Evolutionary conservation across 1,140 invertebrate species (phyloP).

Genomic region (Augochlora pura): DNA sequence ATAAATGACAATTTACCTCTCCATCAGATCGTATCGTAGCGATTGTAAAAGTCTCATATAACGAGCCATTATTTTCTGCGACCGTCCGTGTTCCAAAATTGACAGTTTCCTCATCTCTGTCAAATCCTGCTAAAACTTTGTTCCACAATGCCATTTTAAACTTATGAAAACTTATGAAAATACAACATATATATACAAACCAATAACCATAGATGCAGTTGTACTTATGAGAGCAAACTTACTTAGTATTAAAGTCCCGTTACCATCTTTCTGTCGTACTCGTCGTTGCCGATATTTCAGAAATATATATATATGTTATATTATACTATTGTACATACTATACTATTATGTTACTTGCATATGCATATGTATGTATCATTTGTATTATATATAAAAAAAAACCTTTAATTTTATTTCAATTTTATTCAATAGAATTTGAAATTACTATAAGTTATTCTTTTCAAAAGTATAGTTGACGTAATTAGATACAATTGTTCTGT

Average conservation of each 20-base stretch:
- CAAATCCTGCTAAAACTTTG: conserved; percentile 69
- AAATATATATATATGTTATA: too few species aligned
- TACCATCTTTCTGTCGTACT: too few species aligned
- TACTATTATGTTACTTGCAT: too few species aligned
- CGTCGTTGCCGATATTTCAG: too few species aligned
- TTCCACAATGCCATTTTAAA: conserved; percentile 69
- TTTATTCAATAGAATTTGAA: background rate
- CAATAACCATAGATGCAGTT: too few species aligned
- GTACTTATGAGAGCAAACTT: too few species aligned
- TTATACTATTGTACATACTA: too few species aligned
- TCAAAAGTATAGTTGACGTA: background rate
- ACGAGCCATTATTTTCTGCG: conserved; percentile 69
- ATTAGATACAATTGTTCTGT: background rate
- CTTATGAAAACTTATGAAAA: conserved; percentile 21
- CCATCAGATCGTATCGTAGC: conserved; percentile 70
- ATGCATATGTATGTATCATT: too few species aligned
- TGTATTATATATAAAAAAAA: too few species aligned
- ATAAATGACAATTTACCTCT: conserved; percentile 47
- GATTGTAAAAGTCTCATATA: conserved; percentile 76
- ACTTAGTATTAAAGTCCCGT: too few species aligned
- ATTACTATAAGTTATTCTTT: background rate
- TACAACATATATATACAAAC: too few species aligned
- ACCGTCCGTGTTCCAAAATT: conserved; percentile 76
- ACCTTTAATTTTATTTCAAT: background rate
- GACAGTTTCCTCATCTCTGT: conserved; percentile 76